A percentile compares a stretch with the other conserved stretches of the same genome.
Evolutionary conservation across 2,888 invertebrate genomes (phyloP).

Genomic region (Caenorhabditis macrosperma): DNA sequence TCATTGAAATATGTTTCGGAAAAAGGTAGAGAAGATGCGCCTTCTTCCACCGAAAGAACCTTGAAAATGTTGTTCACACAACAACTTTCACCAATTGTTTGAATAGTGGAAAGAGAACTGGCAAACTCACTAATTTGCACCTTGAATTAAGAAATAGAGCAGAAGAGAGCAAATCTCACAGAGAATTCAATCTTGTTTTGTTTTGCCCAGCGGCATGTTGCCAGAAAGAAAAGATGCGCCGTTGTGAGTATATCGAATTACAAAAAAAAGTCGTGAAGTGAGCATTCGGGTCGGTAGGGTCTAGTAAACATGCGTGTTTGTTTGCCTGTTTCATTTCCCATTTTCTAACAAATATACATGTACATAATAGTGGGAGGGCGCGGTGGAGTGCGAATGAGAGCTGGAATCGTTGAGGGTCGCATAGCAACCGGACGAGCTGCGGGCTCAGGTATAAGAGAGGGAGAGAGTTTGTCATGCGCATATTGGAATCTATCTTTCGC

Average conservation of each 20-base stretch:
- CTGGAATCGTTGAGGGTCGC: conserved; percentile 32
- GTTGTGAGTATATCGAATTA: conserved; percentile 51
- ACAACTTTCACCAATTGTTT: conserved; percentile 24
- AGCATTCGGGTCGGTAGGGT: conserved; percentile 35
- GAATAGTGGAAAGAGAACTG: not conserved
- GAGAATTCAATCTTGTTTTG: conserved; percentile 21
- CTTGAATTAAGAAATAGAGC: not conserved
- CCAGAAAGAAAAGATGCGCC: conserved; percentile 51
- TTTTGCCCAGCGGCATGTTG: conserved; percentile 35
- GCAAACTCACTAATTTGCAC: not conserved
- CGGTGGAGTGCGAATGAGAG: not conserved
- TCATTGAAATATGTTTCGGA: conserved; percentile 44
- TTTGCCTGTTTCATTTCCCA: conserved; percentile 50
- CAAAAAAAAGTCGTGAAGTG: conserved; percentile 50
- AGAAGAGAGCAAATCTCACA: conserved; percentile 3
- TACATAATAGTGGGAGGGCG: conserved; percentile 7
- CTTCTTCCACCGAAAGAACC: conserved; percentile 32
- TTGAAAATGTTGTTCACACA: conserved; percentile 43
- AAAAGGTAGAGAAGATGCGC: conserved; percentile 14
- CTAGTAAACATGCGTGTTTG: conserved; percentile 51
- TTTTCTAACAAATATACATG: conserved; percentile 42
- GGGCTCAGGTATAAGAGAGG: conserved; percentile 20
- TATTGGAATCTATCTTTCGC: not conserved
- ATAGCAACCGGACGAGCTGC: conserved; percentile 28
- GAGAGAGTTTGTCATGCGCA: conserved; percentile 1